These are phyloP conservation scores for Sarcophaga variegata DNA, from an alignment of 2,888 invertebrate species.

Conservation along the genomic window DNA sequence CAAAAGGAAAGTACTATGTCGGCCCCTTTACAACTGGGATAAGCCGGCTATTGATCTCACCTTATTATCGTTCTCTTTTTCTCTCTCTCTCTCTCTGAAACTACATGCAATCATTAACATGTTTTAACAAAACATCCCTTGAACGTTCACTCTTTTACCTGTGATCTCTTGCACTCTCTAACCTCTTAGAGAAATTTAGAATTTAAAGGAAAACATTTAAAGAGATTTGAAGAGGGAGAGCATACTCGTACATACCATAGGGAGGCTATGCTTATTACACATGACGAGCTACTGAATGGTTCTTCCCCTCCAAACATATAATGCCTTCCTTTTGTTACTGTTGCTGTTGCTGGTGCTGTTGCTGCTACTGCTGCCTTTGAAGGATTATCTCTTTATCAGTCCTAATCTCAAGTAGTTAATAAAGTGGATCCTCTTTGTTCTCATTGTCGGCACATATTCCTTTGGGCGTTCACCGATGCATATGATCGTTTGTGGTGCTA, in stretches of 20 bases:
- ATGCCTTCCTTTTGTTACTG: slow-evolving; percentile 30
- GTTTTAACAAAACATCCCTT: slow-evolving; percentile 51
- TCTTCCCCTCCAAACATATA: slow-evolving; percentile 34
- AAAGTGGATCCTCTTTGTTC: slow-evolving; percentile 80
- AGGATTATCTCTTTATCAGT: slow-evolving; percentile 80
- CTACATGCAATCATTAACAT: slow-evolving; percentile 51
- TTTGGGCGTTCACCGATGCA: slow-evolving; percentile 76
- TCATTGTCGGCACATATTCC: slow-evolving; percentile 72
- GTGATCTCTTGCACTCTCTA: slow-evolving; percentile 54
- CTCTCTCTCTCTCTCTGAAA: slow-evolving; percentile 70
- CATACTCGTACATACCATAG: slow-evolving; percentile 72
- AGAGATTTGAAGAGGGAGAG: not conserved
- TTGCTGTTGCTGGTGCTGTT: slow-evolving; percentile 5
- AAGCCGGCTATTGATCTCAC: slow-evolving; percentile 80
- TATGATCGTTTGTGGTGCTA: slow-evolving; percentile 74
- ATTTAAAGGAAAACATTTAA: slow-evolving; percentile 6
- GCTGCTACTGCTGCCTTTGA: slow-evolving; percentile 25
- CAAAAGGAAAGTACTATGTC: slow-evolving; percentile 49
- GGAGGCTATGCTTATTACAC: slow-evolving; percentile 80
- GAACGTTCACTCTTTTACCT: slow-evolving; percentile 42
- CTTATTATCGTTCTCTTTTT: slow-evolving; percentile 67
- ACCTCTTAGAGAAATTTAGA: slow-evolving; percentile 13
- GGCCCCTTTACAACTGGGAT: slow-evolving; percentile 72
- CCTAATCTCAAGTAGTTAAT: slow-evolving; percentile 81
- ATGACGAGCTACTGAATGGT: slow-evolving; percentile 75